Conservation (phyloP, 1,140 invertebrate species). For the Ladona fulva region DNA sequence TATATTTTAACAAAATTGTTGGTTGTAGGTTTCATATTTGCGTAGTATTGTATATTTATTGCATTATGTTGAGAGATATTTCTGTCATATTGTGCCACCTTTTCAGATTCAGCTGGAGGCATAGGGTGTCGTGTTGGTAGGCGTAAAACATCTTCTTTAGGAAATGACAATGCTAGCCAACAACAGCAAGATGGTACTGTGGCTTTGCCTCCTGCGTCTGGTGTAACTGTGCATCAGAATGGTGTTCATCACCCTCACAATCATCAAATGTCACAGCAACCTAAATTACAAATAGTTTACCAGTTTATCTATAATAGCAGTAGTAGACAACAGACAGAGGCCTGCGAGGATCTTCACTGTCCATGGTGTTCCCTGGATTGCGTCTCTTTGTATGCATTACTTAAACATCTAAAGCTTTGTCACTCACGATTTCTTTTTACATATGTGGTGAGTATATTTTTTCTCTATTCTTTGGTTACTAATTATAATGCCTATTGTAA, state of each 20-base stretch:
- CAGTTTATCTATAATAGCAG: slow-evolving; percentile 95
- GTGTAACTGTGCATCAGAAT: not conserved
- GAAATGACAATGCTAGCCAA: not conserved
- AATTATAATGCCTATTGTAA: too few species aligned
- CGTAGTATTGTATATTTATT: too few species aligned
- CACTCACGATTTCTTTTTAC: slow-evolving; percentile 90
- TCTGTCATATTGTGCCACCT: not conserved
- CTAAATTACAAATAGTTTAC: slow-evolving; percentile 71
- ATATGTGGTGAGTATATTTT: slow-evolving; percentile 60
- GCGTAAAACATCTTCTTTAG: not conserved
- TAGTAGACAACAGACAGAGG: slow-evolving; percentile 88
- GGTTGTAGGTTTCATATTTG: too few species aligned
- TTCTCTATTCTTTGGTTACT: not conserved
- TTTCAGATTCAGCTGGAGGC: not conserved
- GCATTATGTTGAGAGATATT: too few species aligned
- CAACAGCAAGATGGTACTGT: not conserved
- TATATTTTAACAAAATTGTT: not conserved
- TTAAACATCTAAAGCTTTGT: slow-evolving; percentile 88
- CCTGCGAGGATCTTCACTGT: slow-evolving; percentile 82
- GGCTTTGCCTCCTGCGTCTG: not conserved
- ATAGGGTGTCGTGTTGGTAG: not conserved
- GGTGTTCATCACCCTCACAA: not conserved
- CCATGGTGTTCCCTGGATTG: slow-evolving; percentile 93
- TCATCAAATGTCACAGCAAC: not conserved
- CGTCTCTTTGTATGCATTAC: slow-evolving; percentile 71